phyloP scores from a whole-genome alignment of 2,113 vertebrate genomes.

The Myanophis thanlyinensis region DNA sequence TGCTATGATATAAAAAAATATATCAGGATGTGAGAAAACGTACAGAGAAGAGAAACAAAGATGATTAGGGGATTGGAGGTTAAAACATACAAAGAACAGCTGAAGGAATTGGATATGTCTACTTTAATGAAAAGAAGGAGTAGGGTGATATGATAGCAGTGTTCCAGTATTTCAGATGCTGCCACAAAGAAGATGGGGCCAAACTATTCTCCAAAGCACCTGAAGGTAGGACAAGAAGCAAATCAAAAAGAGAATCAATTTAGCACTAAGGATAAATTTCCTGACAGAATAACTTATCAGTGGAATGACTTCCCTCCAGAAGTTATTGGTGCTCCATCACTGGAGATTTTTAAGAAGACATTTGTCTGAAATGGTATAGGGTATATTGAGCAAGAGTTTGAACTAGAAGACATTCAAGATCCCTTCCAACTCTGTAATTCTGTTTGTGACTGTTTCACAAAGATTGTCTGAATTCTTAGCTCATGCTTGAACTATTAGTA shows the following conservation, averaged over 20 bases:
- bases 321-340: no score
- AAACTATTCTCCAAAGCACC: neutral
- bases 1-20: neutral
- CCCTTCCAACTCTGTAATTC: neutral
- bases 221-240: neutral
- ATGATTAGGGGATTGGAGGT: neutral
- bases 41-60: neutral
- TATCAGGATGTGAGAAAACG: neutral
- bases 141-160: neutral
- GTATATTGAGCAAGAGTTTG: no score
- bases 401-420: no score
- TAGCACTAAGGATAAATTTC: neutral
- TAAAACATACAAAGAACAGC: neutral
- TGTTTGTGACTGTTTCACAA: neutral
- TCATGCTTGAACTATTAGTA: neutral
- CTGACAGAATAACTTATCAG: no score
- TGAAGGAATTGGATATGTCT: neutral
- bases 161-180: neutral
- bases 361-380: no score
- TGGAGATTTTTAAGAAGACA: no score
- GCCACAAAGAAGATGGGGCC: neutral
- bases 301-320: no score
- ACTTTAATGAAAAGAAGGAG: neutral
- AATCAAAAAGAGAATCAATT: neutral
- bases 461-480: neutral